Base-by-base conservation (phyloP, 2,797 vertebrate species). In the Oreochromis mossambicus region DNA sequence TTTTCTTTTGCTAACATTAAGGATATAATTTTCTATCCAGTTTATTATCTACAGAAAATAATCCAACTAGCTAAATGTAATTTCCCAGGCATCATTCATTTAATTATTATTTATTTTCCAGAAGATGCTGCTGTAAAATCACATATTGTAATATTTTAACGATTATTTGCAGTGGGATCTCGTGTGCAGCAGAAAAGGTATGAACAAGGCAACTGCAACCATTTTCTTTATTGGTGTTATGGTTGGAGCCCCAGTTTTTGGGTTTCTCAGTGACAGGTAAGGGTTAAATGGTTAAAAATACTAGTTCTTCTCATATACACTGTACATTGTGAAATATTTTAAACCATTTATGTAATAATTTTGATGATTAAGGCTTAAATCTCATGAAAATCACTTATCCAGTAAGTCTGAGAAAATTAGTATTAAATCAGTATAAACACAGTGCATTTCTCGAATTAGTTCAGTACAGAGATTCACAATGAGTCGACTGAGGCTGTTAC, bases 141-240 rank as follows among this genome's bases (percentile, higher is more conserved):
- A 26, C 5, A 51, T 29, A 61, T 2, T 70, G 3, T 34, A n/a
- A 81, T 51, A 19, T 48, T 70, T 10, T 61, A 2, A 46, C n/a
- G 1, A 14, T 81, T 68, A 38, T 82, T 77, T 70, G 34, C 76
- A 97, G 97, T 97, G 96, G 96, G 95, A 97, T 89, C 93, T 97
- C 1, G 96, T 97, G 54, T 97, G 96, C 86, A 92, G 91, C 66
- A 93, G 88, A 68, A 96, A 94, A 88, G 87, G 94, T 21, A 79
- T 96, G 94, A 96, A 95, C 86, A 96, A 94, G 80, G 94, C 92
- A 13, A 94, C 95, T 12, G 94, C 92, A 77, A 96, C 96, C 13
- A 52, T 94, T 77, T 97, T 97, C 81, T 97, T 97, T 51, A 68
- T 94, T 34, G 97, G 97, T 5, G 95, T 97, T 17, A 97, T 97